A percentile compares a stretch with the other conserved stretches of the same genome.
Evolutionary conservation across 2,113 vertebrate genomes (phyloP).

Genomic region (Myotis lucifugus): DNA sequence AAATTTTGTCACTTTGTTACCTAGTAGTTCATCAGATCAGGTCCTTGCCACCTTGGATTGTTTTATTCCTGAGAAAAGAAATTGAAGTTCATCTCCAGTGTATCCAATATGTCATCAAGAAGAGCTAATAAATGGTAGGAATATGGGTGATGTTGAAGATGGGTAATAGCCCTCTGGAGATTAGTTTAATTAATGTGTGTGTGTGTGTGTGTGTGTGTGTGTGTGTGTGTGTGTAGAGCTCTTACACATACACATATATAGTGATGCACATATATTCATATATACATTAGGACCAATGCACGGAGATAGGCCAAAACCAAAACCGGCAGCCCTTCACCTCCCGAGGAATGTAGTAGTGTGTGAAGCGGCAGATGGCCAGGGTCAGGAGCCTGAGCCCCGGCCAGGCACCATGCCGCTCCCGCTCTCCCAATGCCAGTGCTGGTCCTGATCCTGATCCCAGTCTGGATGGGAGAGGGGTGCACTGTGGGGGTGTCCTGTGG

Average conservation of each 20-base stretch:
- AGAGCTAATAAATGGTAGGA: not conserved
- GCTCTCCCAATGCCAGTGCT: no score
- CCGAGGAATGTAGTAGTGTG: no score
- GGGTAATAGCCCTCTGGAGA: not conserved
- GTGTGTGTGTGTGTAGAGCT: not conserved
- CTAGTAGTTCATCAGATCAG: not conserved
- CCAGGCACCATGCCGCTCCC: no score
- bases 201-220: not conserved
- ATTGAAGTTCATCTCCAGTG: not conserved
- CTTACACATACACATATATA: accelerated
- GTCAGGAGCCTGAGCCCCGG: no score
- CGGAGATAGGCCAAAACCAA: no score
- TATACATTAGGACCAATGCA: no score
- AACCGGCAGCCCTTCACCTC: no score
- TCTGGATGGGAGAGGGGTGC: no score
- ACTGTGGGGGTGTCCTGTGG: no score
- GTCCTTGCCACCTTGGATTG: not conserved
- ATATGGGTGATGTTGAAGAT: not conserved
- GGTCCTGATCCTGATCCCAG: no score
- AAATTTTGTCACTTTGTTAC: not conserved
- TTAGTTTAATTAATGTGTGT: not conserved
- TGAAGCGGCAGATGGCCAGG: no score
- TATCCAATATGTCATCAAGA: not conserved
- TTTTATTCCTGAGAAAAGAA: not conserved
- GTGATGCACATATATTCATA: no score